Evolutionary conservation across 2,888 invertebrate species (phyloP).

Genomic region (Lasius platythorax): DNA sequence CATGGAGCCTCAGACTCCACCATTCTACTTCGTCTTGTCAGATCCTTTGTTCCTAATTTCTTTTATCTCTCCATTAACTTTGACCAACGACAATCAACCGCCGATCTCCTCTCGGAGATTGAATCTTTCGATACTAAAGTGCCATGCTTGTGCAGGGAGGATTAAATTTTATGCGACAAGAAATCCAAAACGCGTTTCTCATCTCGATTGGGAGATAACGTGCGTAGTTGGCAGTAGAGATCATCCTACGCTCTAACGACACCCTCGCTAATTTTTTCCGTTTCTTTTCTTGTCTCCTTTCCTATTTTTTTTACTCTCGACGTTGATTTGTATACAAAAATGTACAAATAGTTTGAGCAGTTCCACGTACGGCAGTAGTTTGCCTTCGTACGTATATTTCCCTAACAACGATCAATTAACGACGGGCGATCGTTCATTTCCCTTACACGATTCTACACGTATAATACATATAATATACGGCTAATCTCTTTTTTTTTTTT

Average conservation of each 20-base stretch:
- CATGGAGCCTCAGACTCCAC: not conserved
- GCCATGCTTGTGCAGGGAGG: not conserved
- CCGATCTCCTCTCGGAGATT: no score
- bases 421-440: not conserved
- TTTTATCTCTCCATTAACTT: not conserved
- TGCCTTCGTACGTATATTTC: constrained; percentile 30
- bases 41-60: not conserved
- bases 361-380: constrained; percentile 33
- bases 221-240: constrained; percentile 46
- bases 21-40: not conserved
- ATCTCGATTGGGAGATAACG: constrained; percentile 19
- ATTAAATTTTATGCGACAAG: not conserved
- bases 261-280: constrained; percentile 41
- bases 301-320: constrained; percentile 11
- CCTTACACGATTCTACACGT: constrained; percentile 54
- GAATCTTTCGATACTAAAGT: not conserved
- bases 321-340: constrained; percentile 65
- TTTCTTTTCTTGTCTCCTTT: not conserved
- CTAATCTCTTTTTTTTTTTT: constrained; percentile 5
- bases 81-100: not conserved
- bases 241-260: constrained; percentile 10
- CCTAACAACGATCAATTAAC: constrained; percentile 40
- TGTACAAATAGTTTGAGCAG: constrained; percentile 73
- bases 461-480: constrained; percentile 58
- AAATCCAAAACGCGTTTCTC: not conserved